These are phyloP conservation scores for Dendrophyllia cribrosa DNA, from an alignment of 64 coral and sea anemone genomes.

Conservation along the genomic window DNA sequence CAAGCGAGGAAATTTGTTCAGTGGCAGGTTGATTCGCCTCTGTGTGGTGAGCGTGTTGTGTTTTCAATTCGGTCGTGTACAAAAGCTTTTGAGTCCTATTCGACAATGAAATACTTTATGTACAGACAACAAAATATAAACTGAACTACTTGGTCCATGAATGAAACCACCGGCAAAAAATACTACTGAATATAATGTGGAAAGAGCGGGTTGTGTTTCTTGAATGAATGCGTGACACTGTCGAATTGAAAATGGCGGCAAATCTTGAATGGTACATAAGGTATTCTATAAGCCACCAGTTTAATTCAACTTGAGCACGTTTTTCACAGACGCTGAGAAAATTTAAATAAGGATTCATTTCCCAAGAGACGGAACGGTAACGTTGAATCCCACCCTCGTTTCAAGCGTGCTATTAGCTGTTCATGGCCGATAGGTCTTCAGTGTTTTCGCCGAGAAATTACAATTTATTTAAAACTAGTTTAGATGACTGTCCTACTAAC, in stretches of 20 bases:
- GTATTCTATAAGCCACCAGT: background rate
- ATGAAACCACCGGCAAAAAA: background rate
- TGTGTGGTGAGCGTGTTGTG: background rate
- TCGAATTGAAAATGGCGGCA: background rate
- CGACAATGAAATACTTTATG: background rate
- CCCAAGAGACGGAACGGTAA: too few relatives aligned
- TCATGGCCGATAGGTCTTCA: too few relatives aligned
- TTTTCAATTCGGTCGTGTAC: background rate
- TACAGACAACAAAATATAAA: background rate
- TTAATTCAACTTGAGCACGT: background rate
- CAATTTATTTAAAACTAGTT: too few relatives aligned
- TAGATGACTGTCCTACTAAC: too few relatives aligned
- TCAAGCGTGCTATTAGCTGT: too few relatives aligned
- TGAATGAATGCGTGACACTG: background rate
- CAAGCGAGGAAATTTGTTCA: background rate
- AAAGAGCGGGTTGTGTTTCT: background rate
- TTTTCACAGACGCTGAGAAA: background rate
- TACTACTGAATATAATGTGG: background rate
- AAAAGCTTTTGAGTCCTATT: background rate
- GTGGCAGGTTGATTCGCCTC: background rate
- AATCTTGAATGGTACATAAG: background rate
- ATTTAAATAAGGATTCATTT: background rate
- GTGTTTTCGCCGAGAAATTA: too few relatives aligned
- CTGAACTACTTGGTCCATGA: background rate
- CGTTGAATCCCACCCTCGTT: too few relatives aligned